phyloP scores from a whole-genome alignment of 2,797 vertebrate species.

The Oophaga sylvatica region DNA sequence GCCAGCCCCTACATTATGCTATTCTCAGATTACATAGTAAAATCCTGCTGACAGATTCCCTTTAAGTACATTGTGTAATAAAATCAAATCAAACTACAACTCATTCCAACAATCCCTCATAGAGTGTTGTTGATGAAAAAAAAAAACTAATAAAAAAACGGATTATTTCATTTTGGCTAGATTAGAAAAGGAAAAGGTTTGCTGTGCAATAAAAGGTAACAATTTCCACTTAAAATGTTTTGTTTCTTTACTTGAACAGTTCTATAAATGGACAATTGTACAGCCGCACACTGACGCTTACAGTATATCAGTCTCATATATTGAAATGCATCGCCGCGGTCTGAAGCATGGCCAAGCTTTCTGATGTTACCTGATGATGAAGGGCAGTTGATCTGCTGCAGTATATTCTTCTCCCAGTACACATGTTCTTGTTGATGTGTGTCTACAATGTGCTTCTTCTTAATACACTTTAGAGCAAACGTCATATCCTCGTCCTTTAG shows the following conservation, averaged over 20 bases:
- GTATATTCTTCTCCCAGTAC: slow-evolving; percentile 82
- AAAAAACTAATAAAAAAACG: too few species aligned
- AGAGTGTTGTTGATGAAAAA: too few species aligned
- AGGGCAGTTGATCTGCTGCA: slow-evolving; percentile 76
- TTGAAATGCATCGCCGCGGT: neutral
- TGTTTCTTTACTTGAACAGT: neutral
- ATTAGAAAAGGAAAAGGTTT: too few species aligned
- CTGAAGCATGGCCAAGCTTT: neutral
- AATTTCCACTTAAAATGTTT: neutral
- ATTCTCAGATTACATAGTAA: too few species aligned
- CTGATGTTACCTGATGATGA: slow-evolving; percentile 75
- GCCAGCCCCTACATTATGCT: too few species aligned
- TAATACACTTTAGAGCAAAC: slow-evolving; percentile 82
- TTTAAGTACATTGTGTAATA: too few species aligned
- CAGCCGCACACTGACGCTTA: neutral
- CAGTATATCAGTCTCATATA: neutral
- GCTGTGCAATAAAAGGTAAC: too few species aligned
- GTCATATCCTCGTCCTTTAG: slow-evolving; percentile 76
- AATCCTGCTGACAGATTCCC: too few species aligned
- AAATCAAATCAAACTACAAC: too few species aligned
- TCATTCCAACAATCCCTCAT: too few species aligned
- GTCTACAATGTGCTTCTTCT: slow-evolving; percentile 81
- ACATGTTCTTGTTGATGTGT: slow-evolving; percentile 82
- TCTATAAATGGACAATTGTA: neutral
- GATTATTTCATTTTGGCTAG: too few species aligned